These are phyloP conservation scores for Strigamia transsilvanica DNA, from an alignment of 2,888 invertebrate species.

Conservation along the genomic window DNA sequence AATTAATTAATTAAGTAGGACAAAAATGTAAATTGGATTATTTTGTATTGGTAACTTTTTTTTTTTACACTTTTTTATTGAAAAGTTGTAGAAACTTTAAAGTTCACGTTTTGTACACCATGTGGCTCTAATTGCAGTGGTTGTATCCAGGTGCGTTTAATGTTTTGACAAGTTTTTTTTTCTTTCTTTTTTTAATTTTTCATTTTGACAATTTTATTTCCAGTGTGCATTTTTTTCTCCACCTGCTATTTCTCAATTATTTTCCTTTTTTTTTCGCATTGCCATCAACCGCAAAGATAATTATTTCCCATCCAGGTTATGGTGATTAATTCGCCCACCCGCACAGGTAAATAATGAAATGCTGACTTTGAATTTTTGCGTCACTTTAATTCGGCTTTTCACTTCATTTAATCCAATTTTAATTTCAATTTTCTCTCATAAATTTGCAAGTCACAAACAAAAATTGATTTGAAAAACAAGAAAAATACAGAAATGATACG, in stretches of 20 bases:
- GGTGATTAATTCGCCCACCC: constrained; percentile 2
- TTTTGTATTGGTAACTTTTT: background rate
- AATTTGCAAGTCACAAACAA: background rate
- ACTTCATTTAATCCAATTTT: background rate
- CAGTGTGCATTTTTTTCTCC: background rate
- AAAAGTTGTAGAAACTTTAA: background rate
- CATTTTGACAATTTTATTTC: background rate
- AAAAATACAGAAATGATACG: too few relatives aligned
- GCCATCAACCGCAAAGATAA: background rate
- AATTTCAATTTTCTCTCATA: background rate
- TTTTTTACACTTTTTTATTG: background rate
- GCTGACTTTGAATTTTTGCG: background rate
- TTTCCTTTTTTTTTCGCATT: background rate
- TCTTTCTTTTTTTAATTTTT: background rate
- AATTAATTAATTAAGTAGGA: too few relatives aligned
- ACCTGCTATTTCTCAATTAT: background rate
- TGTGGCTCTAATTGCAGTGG: constrained; percentile 3
- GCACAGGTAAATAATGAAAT: background rate
- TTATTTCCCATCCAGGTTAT: background rate
- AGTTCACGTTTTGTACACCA: background rate
- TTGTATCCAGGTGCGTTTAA: background rate
- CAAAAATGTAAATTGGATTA: too few relatives aligned
- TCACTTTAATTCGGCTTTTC: background rate
- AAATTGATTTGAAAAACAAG: too few relatives aligned
- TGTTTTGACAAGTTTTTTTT: background rate